These are phyloP conservation scores for Diarsia rubi DNA, from an alignment of 2,888 invertebrate species.

Conservation along the genomic window DNA sequence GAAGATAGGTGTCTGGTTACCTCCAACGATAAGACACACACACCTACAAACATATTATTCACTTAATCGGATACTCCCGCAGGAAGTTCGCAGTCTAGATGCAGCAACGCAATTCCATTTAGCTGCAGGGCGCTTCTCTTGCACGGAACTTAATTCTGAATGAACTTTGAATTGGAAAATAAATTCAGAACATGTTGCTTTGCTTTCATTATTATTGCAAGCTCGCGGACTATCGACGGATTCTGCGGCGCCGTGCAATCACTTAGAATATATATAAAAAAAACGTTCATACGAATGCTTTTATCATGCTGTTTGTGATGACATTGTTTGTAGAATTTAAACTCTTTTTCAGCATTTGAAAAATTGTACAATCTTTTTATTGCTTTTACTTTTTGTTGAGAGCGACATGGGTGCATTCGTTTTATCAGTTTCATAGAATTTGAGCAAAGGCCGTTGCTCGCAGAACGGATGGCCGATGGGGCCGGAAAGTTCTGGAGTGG, in stretches of 20 bases:
- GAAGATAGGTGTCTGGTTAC: conserved; percentile 28
- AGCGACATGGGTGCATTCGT: neutral
- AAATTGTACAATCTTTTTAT: neutral
- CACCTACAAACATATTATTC: conserved; percentile 57
- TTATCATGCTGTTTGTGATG: neutral
- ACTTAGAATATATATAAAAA: conserved; percentile 48
- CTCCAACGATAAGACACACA: conserved; percentile 30
- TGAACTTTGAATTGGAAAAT: conserved; percentile 85
- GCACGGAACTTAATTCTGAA: conserved; percentile 81
- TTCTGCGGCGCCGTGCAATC: conserved; percentile 58
- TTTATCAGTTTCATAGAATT: neutral
- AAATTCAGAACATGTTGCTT: conserved; percentile 79
- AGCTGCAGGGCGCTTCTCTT: conserved; percentile 78
- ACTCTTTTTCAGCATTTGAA: neutral
- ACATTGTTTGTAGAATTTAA: neutral
- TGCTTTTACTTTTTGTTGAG: neutral
- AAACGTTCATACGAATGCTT: conserved; percentile 6
- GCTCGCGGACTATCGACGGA: conserved; percentile 64
- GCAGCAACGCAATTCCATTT: conserved; percentile 84
- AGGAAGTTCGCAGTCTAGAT: conserved; percentile 74
- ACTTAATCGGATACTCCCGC: conserved; percentile 68
- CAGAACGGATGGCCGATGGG: no score
- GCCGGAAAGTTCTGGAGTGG: no score
- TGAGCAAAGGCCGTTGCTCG: no score
- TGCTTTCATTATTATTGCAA: conserved; percentile 78